Evolutionary conservation across 2,113 vertebrate species (phyloP).

Genomic region (Myotis brandtii): DNA sequence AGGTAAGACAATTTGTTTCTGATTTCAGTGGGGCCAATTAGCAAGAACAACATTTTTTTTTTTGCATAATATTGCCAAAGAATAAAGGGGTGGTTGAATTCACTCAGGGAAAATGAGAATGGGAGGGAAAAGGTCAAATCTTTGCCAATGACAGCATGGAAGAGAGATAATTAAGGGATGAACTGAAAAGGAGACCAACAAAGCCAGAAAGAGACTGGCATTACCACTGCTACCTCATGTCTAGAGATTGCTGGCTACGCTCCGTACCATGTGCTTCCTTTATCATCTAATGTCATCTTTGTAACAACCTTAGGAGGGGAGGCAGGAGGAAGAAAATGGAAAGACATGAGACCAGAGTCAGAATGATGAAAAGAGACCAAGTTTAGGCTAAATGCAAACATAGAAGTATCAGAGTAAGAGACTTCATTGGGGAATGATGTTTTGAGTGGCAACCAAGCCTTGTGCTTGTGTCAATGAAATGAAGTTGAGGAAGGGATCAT

Average conservation of each 20-base stretch:
- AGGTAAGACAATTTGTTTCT: background rate
- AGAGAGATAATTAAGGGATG: background rate
- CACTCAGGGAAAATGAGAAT: background rate
- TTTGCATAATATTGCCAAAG: background rate
- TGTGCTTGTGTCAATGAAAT: background rate
- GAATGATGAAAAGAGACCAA: background rate
- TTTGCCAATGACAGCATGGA: background rate
- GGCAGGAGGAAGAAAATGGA: background rate
- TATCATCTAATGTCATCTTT: background rate
- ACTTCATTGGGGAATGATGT: background rate
- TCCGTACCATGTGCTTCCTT: background rate
- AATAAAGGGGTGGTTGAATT: background rate
- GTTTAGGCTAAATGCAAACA: background rate
- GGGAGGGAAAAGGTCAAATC: background rate
- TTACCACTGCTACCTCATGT: accelerated
- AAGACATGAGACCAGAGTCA: background rate
- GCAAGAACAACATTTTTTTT: background rate
- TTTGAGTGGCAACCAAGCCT: accelerated
- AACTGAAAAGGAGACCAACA: background rate
- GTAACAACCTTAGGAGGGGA: background rate
- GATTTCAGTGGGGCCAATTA: background rate
- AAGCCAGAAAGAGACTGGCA: background rate
- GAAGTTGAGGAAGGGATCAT: background rate
- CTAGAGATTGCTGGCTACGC: background rate
- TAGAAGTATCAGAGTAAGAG: too few relatives aligned